Evolutionary conservation across 2,797 vertebrate species (phyloP), one percentile per base, ranked within the genome.

Genomic region (Heteromormyrus szaboi): DNA sequence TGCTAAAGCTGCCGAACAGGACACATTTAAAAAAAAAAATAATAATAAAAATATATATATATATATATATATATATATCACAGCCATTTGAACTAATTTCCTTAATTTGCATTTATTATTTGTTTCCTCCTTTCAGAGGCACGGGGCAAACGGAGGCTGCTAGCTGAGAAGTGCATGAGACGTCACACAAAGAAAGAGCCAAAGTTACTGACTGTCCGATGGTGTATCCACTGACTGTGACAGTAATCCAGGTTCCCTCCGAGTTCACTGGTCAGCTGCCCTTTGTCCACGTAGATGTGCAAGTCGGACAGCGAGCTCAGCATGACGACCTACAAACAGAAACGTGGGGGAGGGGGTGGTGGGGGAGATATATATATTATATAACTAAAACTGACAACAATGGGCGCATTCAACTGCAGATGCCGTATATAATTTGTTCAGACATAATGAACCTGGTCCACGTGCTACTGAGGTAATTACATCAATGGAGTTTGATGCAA

Each of bases 151-250:
- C 2, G 0, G 46, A 9, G 79, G 44, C 79, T 25, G 7, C n/a
- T 25, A 50, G 19, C 41, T 25, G 6, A 83, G 7, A 50, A 3
- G 41, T 12, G 17, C 41, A 84, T 14, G 25, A 37, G 1, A 33
- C 9, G 12, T 25, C 59, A 65, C 59, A 76, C 12, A 76, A 41
- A 76, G 33, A n/a, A 8, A 41, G 12, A 41, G 37, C 37, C 17
- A n/a, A 79, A 48, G 56, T 62, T 1, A 95, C 98, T 97, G 93
- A 99, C 98, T 0, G 97, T 98, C 76, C 97, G 95, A 92, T 99
- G 98, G 68, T 97, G 98, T 89, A 99, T 97, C 98, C 98, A 98
- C 89, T 98, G 97, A 89, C 96, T 96, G 93, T 99, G 97, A 89
- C 95, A 96, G 84, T 98, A 99, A 86, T 98, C 97, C 94, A 99